Evolutionary conservation across 2,797 vertebrate genomes (phyloP).

Genomic region (Allenopithecus nigroviridis): DNA sequence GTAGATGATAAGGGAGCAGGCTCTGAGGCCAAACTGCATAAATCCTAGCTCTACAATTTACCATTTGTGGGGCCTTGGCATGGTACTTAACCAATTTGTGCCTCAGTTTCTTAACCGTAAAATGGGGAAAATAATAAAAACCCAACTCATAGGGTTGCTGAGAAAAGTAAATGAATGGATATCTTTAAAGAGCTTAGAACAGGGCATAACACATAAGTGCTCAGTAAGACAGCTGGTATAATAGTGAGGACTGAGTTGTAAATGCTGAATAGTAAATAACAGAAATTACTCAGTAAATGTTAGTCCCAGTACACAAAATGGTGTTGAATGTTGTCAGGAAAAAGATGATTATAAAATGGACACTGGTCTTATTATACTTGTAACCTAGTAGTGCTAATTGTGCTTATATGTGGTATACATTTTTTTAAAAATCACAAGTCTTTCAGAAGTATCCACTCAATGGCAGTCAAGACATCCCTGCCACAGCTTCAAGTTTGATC

Average conservation of each 20-base stretch:
- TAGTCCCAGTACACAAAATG: slow-evolving; percentile 30
- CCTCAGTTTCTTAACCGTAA: slow-evolving; percentile 36
- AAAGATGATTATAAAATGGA: slow-evolving; percentile 9
- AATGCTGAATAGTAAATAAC: slow-evolving; percentile 15
- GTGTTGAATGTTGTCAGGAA: slow-evolving; percentile 6
- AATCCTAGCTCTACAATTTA: slow-evolving; percentile 17
- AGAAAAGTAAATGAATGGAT: slow-evolving; percentile 15
- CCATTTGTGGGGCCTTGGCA: neutral
- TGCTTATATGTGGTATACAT: neutral
- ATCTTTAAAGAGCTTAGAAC: neutral
- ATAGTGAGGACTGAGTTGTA: slow-evolving; percentile 15
- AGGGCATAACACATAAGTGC: neutral
- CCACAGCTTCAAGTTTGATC: slow-evolving; percentile 57
- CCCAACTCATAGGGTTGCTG: neutral
- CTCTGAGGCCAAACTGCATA: neutral
- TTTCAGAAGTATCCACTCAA: slow-evolving; percentile 20
- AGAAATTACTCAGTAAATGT: slow-evolving; percentile 4
- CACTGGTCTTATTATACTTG: neutral
- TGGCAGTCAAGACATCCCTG: neutral
- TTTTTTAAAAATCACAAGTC: neutral
- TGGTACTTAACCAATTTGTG: neutral
- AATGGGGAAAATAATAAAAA: slow-evolving; percentile 35
- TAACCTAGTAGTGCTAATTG: slow-evolving; percentile 19
- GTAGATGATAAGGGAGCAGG: neutral
- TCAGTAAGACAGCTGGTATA: neutral